Base-by-base conservation (phyloP, 1,140 invertebrate genomes). In the Eumaeus atala region DNA sequence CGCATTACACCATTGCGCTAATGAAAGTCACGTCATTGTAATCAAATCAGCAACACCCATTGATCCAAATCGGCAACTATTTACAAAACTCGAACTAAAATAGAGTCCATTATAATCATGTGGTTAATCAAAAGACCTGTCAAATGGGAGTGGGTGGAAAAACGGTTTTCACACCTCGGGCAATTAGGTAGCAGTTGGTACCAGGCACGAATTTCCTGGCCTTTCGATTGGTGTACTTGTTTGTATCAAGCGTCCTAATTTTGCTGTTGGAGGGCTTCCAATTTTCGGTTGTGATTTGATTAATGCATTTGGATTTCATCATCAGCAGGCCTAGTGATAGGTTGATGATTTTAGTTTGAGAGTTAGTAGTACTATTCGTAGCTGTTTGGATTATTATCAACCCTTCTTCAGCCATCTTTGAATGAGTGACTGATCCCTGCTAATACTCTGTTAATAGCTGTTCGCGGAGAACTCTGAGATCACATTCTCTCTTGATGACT, bases 71-170 rank as follows among this genome's bases (percentile, higher is more conserved):
- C 40, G 16, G 40, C 40, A 44, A 44, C 40, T 9, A 9, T 17
- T 16, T 16, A 16, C 40, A 14, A 44, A 44, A 44, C 14, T 44
- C 14, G 40, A 12, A 16, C 40, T 7, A 44, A 44, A 44, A 44
- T 44, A 44, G 40, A 12, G 9, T 12, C 40, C 40, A 44, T 44
- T 44, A 7, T 44, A 16, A 14, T 7, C n/a, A 14, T 14, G 40
- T 16, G 40, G 40, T 44, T 44, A 44, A 44, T 44, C 40, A 44
- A 44, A 44, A 28, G 21, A 44, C 40, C 2, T 44, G 40, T 44
- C 40, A 44, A 44, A 44, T 28, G 21, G 21, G 21, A 28, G 21
- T 28, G 12, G 40, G 40, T 16, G 40, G 40, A 6, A 16, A 44
- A 44, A 9, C 40, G 21, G 40, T 17, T 16, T 44, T 44, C 40